Percentiles rank a stretch among this genome's conserved stretches.
phyloP scores from a whole-genome alignment of 2,113 vertebrate species.

The Oxyura jamaicensis region DNA sequence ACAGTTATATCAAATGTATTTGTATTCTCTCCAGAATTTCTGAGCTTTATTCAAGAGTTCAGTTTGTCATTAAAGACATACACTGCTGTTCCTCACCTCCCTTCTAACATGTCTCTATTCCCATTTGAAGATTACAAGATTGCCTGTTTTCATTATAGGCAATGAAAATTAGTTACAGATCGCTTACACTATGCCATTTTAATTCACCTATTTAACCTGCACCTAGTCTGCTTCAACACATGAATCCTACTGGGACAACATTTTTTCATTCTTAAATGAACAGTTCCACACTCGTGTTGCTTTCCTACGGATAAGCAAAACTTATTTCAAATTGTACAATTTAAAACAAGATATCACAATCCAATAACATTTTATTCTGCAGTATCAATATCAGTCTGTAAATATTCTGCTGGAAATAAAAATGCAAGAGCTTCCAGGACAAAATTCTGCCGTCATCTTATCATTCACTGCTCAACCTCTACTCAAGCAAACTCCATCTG shows the following conservation, averaged over 20 bases:
- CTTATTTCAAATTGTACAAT: background rate
- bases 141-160: background rate
- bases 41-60: constrained; percentile 1
- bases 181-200: background rate
- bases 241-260: background rate
- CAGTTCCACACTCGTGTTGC: background rate
- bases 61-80: background rate
- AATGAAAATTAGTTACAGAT: background rate
- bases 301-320: background rate
- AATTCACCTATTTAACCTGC: background rate
- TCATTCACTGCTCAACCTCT: background rate
- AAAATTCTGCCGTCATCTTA: background rate
- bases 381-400: background rate
- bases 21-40: background rate
- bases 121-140: background rate
- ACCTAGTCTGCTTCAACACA: background rate
- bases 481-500: background rate
- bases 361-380: background rate
- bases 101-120: background rate
- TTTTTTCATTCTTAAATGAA: constrained; percentile 6
- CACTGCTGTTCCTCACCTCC: background rate
- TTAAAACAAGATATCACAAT: constrained; percentile 13
- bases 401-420: background rate
- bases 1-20: background rate
- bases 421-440: background rate